Percentiles rank a stretch among this genome's conserved stretches.
phyloP scores from a whole-genome alignment of 2,888 invertebrate species.

The Lithophane ornitopus region DNA sequence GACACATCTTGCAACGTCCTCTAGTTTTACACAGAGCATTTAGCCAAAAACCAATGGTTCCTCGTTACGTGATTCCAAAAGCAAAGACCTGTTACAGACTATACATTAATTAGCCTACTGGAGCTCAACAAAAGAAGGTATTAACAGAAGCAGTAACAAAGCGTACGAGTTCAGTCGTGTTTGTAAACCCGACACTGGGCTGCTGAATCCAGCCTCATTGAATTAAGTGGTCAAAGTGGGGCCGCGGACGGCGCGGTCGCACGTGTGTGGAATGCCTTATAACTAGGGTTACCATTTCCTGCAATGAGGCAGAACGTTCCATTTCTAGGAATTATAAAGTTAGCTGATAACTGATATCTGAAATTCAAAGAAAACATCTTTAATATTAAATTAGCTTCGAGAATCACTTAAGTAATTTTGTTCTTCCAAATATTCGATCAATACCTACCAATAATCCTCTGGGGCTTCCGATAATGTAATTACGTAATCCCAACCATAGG shows the following conservation, averaged over 20 bases:
- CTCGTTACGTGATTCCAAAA: slow-evolving; percentile 37
- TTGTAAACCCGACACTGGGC: slow-evolving; percentile 73
- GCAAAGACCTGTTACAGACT: slow-evolving; percentile 37
- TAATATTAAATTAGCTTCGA: slow-evolving; percentile 22
- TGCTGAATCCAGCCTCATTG: slow-evolving; percentile 77
- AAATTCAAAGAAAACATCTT: background rate
- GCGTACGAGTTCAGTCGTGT: slow-evolving; percentile 69
- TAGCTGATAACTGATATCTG: background rate
- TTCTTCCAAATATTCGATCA: slow-evolving; percentile 8
- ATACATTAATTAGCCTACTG: slow-evolving; percentile 61
- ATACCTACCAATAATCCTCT: slow-evolving; percentile 6
- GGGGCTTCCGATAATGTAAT: slow-evolving; percentile 32
- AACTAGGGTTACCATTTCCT: slow-evolving; percentile 53
- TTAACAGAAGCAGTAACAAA: slow-evolving; percentile 67
- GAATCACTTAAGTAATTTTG: slow-evolving; percentile 14
- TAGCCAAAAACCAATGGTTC: slow-evolving; percentile 23
- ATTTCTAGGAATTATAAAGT: slow-evolving; percentile 20
- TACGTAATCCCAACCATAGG: slow-evolving; percentile 33
- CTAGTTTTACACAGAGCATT: slow-evolving; percentile 1
- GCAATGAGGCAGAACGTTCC: slow-evolving; percentile 5
- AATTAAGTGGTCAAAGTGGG: slow-evolving; percentile 81
- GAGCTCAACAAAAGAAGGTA: slow-evolving; percentile 62
- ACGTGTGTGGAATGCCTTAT: slow-evolving; percentile 78
- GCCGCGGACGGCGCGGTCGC: slow-evolving; percentile 72
- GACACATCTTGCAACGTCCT: background rate